Conservation (phyloP, 2,888 invertebrate species). For the Nowickia ferox region DNA sequence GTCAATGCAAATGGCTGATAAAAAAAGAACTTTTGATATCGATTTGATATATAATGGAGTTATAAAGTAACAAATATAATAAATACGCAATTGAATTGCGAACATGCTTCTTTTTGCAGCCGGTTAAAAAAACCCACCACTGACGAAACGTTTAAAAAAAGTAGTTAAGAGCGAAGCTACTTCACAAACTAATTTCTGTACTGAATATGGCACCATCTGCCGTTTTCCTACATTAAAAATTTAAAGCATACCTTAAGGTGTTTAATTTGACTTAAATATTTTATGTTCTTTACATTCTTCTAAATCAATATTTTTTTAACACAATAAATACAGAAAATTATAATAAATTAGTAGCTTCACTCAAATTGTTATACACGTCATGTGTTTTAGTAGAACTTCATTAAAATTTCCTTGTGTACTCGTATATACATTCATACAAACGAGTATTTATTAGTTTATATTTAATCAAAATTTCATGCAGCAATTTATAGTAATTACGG, state of each 20-base stretch:
- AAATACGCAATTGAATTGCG: no score
- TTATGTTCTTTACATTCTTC: neutral
- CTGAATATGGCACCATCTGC: neutral
- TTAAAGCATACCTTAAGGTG: constrained; percentile 10
- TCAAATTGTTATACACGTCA: constrained; percentile 17
- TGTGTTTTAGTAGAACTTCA: neutral
- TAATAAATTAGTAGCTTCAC: neutral
- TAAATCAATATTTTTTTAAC: neutral
- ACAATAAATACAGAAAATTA: no score
- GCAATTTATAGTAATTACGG: constrained; percentile 46
- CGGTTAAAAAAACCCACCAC: neutral
- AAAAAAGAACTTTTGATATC: no score
- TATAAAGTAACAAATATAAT: no score
- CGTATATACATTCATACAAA: neutral
- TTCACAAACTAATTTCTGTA: neutral
- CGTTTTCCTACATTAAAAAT: neutral
- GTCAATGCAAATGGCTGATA: no score
- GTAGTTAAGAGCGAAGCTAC: no score
- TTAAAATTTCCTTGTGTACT: neutral
- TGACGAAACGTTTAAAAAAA: no score
- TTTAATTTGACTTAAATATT: constrained; percentile 17
- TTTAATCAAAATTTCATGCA: constrained; percentile 17
- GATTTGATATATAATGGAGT: no score
- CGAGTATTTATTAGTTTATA: neutral
- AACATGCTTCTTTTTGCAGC: no score